phyloP scores from a whole-genome alignment of 2,888 invertebrate genomes.

The Ormyrus labotus region DNA sequence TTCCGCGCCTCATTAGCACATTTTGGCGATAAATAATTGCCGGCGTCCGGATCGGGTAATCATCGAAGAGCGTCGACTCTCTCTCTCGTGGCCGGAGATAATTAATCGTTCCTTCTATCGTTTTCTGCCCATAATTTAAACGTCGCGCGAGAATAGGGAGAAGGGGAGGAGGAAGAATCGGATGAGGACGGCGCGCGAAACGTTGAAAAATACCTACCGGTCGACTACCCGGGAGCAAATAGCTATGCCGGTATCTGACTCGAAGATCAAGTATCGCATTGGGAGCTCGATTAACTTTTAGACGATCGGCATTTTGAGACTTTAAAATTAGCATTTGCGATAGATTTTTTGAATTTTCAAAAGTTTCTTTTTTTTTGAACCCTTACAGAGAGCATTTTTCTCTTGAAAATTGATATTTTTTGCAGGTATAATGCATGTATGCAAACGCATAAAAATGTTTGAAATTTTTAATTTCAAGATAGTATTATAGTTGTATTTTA shows the following conservation, averaged over 20 bases:
- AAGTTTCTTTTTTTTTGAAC: too few species aligned
- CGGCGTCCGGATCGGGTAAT: neutral
- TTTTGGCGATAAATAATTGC: slow-evolving; percentile 39
- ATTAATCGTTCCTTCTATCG: slow-evolving; percentile 20
- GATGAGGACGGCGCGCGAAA: slow-evolving; percentile 43
- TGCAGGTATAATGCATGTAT: too few species aligned
- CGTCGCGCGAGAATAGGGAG: neutral
- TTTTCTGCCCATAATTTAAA: slow-evolving; percentile 14
- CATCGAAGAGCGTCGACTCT: slow-evolving; percentile 41
- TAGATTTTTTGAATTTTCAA: too few species aligned
- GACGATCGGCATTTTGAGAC: too few species aligned
- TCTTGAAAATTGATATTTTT: too few species aligned
- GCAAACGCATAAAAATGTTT: too few species aligned
- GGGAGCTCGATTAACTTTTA: too few species aligned
- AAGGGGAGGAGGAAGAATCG: slow-evolving; percentile 46
- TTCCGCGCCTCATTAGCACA: slow-evolving; percentile 18
- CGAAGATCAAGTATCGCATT: too few species aligned
- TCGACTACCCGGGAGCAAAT: slow-evolving; percentile 50
- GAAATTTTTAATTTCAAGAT: too few species aligned
- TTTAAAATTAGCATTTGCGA: too few species aligned
- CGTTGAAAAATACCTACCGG: slow-evolving; percentile 66
- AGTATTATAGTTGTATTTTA: too few species aligned
- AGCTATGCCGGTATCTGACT: neutral
- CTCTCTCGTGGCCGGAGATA: slow-evolving; percentile 3
- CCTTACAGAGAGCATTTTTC: too few species aligned